These are phyloP conservation scores for Philotrypesis tridentata DNA, from an alignment of 1,140 invertebrate species.

Conservation along the genomic window DNA sequence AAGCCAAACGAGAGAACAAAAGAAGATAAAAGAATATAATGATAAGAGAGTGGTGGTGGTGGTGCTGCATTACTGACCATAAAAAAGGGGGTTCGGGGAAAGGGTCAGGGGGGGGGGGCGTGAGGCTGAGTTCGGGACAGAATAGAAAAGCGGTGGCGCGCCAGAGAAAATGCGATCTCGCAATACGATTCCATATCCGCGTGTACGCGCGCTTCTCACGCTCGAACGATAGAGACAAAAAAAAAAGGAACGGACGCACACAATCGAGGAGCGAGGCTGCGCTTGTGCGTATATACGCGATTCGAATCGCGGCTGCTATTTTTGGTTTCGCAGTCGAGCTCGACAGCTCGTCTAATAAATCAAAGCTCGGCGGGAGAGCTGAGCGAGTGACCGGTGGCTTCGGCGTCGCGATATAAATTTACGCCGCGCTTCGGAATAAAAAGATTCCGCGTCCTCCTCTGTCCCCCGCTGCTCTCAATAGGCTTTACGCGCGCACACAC, in stretches of 20 bases:
- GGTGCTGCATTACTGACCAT: constrained; percentile 19
- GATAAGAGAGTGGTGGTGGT: constrained; percentile 8
- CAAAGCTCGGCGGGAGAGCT: constrained; percentile 8
- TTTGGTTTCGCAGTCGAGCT: constrained; percentile 21
- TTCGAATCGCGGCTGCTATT: background rate
- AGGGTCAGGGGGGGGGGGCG: background rate
- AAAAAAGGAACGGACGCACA: background rate
- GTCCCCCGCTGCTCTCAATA: background rate
- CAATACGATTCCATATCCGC: constrained; percentile 10
- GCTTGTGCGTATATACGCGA: background rate
- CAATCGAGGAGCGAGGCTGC: background rate
- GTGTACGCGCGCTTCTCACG: background rate
- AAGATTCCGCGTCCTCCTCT: background rate
- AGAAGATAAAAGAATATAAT: constrained; percentile 13
- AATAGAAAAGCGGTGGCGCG: constrained; percentile 27
- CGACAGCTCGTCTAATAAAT: constrained; percentile 30
- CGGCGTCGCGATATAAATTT: constrained; percentile 13
- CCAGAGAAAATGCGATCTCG: constrained; percentile 38
- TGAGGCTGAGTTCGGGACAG: background rate
- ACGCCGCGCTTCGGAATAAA: constrained; percentile 1
- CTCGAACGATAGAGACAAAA: background rate
- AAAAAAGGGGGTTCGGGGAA: background rate
- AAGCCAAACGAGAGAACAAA: constrained; percentile 3
- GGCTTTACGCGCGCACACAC: too few species aligned
- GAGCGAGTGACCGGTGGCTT: too few species aligned